Evolutionary conservation across 2,888 invertebrate species (phyloP), one percentile per base, ranked within the genome.

Genomic region (Mylabris sibirica): DNA sequence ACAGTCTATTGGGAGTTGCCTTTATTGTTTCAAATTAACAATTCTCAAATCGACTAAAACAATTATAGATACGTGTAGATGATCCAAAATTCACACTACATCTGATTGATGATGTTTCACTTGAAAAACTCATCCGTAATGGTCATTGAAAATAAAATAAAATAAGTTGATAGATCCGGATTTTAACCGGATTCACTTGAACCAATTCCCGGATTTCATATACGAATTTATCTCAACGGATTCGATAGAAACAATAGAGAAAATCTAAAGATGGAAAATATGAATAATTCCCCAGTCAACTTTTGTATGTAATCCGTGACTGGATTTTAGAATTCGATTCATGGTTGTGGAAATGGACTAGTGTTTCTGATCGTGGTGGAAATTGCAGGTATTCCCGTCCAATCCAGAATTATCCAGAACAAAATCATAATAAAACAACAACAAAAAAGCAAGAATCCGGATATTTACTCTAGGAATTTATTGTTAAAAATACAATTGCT

Each of bases 371-470:
- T 53, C 4, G n/a, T 44, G 38, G 12, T 12, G 17, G 17, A 44
- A 44, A 44, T 44, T 44, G 44, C 44, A 44, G 44, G 44, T 44
- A 44, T 44, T 44, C n/a, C 44, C n/a, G 44, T n/a, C 44, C 44
- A 44, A 44, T 44, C 44, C 44, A 44, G 17, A 11, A 38, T 2
- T 30, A 30, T 30, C 30, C 30, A 5, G 30, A 30, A 30, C 8
- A 8, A 30, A 30, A 30, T 30, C 30, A 30, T 30, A 30, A 38
- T 3, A 38, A 38, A 38, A 38, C 38, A 12, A 38, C 38, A 12
- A 38, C 14, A 38, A 12, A 11, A 38, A 38, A 11, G 8, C 30
- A 30, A 8, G 8, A 30, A 30, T 30, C 30, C 30, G 30, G 30
- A 30, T 30, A 30, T 30, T 30, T 30, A 30, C 30, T 3, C 30